Conservation (phyloP, 1,140 invertebrate species). For the Oryctes rhinoceros region DNA sequence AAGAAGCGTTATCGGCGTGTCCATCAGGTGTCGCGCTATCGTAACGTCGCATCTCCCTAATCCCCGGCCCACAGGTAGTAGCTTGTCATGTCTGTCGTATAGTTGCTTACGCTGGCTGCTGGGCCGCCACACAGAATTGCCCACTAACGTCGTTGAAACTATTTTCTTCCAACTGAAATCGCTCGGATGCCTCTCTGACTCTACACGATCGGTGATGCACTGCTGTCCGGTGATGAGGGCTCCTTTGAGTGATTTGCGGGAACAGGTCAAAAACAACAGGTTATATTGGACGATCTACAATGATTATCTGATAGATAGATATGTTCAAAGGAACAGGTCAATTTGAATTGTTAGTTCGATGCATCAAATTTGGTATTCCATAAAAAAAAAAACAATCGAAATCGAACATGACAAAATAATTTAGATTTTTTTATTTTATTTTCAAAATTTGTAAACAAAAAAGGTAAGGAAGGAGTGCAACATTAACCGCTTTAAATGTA, state of each 20-base stretch:
- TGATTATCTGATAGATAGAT: too few relatives aligned
- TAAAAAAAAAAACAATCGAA: too few relatives aligned
- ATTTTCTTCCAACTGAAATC: not conserved
- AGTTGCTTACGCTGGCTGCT: not conserved
- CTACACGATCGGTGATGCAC: not conserved
- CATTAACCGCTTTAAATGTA: too few relatives aligned
- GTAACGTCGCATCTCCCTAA: conserved; percentile 21
- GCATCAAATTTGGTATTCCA: too few relatives aligned
- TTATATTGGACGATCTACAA: too few relatives aligned
- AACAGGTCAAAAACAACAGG: not conserved
- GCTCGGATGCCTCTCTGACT: not conserved
- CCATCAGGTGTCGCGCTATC: conserved; percentile 30
- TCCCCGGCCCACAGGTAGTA: conserved; percentile 19
- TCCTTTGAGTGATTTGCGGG: not conserved
- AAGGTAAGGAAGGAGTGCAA: too few relatives aligned
- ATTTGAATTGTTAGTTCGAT: too few relatives aligned
- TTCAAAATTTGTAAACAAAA: too few relatives aligned
- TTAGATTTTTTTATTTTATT: too few relatives aligned
- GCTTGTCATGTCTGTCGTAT: conserved; percentile 31
- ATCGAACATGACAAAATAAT: too few relatives aligned
- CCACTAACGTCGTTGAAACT: not conserved
- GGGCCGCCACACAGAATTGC: not conserved
- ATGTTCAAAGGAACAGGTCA: too few relatives aligned
- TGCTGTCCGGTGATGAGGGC: not conserved
- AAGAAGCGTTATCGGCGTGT: conserved; percentile 18